Percentiles rank a stretch among this genome's conserved stretches.
Evolutionary conservation across 2,113 vertebrate genomes (phyloP).

Genomic region (Felis chaus): DNA sequence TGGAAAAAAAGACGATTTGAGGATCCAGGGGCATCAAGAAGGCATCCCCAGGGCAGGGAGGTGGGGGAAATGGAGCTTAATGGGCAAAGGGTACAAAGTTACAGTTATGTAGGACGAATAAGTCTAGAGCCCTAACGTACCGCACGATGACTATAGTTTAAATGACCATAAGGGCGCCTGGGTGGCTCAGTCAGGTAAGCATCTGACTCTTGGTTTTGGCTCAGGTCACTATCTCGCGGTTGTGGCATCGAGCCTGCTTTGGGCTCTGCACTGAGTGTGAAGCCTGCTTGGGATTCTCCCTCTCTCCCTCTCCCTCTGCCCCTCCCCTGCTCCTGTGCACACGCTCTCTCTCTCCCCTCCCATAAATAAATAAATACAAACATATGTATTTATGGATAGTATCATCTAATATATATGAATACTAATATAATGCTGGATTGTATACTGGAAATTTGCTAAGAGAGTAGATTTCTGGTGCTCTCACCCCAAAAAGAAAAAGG

Average conservation of each 20-base stretch:
- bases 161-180: background rate
- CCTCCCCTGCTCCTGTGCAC: background rate
- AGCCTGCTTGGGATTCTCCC: background rate
- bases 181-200: background rate
- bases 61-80: background rate
- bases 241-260: background rate
- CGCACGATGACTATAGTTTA: background rate
- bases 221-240: background rate
- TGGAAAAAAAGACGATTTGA: background rate
- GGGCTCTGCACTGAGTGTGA: background rate
- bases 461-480: background rate
- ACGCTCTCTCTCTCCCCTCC: background rate
- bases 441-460: background rate
- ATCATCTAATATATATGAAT: too few species aligned
- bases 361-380: background rate
- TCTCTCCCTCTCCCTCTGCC: background rate
- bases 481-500: background rate
- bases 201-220: background rate
- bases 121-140: background rate
- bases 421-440: background rate
- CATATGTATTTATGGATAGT: too few species aligned
- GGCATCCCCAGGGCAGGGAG: background rate
- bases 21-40: background rate
- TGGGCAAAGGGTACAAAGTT: background rate
- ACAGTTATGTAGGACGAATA: background rate